Base-by-base conservation (phyloP, 2,797 vertebrate species). In the Rhodeus uyekii region DNA sequence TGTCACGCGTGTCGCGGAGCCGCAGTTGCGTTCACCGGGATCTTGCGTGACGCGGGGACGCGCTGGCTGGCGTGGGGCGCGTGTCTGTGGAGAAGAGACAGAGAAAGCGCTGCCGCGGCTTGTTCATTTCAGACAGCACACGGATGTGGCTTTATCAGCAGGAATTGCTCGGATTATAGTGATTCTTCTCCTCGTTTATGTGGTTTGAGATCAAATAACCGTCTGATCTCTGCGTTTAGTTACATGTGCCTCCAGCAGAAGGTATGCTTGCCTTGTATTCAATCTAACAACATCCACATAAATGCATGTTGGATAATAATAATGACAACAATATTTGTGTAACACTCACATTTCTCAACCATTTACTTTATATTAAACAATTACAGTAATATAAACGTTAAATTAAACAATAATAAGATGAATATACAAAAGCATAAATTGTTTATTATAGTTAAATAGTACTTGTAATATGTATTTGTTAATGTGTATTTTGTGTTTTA, bases 81-180 rank as follows among this genome's bases (percentile, higher is more conserved):
- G 76, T 78, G 63, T 79, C 64, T 77, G 42, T 32, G 38, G 73
- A 60, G 34, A 29, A 27, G n/a, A 48, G 73, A 76, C 50, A 18
- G 53, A 76, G 53, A 36, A 60, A 53, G 72, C 50, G 46, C 64
- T 44, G 24, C 77, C 50, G 46, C 64, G 32, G 24, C 77, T 53
- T 39, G 55, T 58, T 79, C 48, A 68, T 55, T 24, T 55, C 24
- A 68, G 46, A 68, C 46, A 79, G 61, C 76, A 12, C 46, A 32
- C 27, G 78, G 78, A 60, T 58, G 46, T 78, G 63, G 76, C 63
- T 80, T 72, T 48, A 72, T 39, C 78, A 46, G 38, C 78, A 50
- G 78, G 39, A 72, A 24, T 78, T 12, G 60, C 32, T 24, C 13
- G 18, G 36, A 48, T 63, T 29, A 58, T 38, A 77, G 77, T n/a